A percentile compares a stretch with the other conserved stretches of the same genome.
Evolutionary conservation across 2,113 vertebrate genomes (phyloP).

Genomic region (Sylvietta virens): DNA sequence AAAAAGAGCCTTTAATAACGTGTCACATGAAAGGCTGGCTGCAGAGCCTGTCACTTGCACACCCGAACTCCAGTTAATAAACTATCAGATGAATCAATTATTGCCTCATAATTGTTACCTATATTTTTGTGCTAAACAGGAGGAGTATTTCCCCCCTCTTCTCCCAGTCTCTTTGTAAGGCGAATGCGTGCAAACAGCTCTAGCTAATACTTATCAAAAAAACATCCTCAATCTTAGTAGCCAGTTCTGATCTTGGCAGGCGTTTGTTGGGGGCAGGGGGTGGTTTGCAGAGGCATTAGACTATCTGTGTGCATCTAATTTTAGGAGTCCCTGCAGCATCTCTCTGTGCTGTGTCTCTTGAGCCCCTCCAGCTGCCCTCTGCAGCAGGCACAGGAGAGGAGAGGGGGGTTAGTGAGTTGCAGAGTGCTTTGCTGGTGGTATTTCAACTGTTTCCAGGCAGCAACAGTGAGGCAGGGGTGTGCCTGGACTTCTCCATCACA

Average conservation of each 20-base stretch:
- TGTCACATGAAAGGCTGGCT: slow-evolving; percentile 56
- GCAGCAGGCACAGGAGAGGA: neutral
- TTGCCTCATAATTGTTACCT: slow-evolving; percentile 52
- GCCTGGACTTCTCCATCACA: neutral
- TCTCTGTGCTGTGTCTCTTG: neutral
- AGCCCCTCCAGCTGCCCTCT: neutral
- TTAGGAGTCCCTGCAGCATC: neutral
- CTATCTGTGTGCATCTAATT: neutral
- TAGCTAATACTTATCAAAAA: neutral
- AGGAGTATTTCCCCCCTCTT: neutral
- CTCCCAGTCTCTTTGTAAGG: neutral
- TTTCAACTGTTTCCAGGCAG: neutral
- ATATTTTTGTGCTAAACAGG: slow-evolving; percentile 15
- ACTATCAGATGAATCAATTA: slow-evolving; percentile 58
- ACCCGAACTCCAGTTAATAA: slow-evolving; percentile 14
- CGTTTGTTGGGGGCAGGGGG: accelerated
- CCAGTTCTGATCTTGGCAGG: neutral
- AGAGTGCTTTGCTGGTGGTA: neutral
- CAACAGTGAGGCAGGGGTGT: neutral
- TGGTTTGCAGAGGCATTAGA: neutral
- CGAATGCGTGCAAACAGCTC: neutral
- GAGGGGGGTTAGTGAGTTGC: no score
- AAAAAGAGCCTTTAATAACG: slow-evolving; percentile 56
- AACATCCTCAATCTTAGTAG: neutral
- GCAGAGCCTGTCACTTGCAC: slow-evolving; percentile 20